Conservation (phyloP, 2,797 vertebrate species). For the Lemur catta region DNA sequence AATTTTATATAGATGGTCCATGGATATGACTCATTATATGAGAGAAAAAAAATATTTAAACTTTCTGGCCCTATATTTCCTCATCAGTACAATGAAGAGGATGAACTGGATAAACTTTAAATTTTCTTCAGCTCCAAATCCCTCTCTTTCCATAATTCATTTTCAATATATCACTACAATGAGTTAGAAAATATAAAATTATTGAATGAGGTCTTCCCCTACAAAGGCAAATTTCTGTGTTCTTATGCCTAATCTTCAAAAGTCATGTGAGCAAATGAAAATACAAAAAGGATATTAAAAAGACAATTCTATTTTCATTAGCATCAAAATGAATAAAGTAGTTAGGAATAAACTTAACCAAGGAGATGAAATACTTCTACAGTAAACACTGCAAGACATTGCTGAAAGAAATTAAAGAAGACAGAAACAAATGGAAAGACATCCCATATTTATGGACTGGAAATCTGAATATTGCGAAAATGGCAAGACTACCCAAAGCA, state of each 20-base stretch:
- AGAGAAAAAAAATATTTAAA: neutral
- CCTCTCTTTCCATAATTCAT: neutral
- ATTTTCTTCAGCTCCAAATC: neutral
- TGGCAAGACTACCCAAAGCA: neutral
- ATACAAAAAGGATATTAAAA: neutral
- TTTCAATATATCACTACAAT: neutral
- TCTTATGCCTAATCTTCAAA: constrained; percentile 67
- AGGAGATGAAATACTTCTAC: neutral
- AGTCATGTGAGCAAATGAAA: constrained; percentile 87
- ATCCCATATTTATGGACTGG: neutral
- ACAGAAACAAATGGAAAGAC: neutral
- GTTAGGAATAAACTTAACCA: neutral
- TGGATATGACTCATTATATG: neutral
- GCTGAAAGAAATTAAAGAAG: neutral
- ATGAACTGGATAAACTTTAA: neutral
- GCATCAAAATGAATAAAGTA: neutral
- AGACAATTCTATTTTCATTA: neutral
- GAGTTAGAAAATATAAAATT: neutral
- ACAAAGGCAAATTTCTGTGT: neutral
- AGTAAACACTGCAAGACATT: neutral
- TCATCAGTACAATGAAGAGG: neutral
- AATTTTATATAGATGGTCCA: neutral
- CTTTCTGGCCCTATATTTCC: neutral
- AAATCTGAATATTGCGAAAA: neutral
- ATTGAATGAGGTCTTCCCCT: neutral